phyloP scores from a whole-genome alignment of 2,888 invertebrate genomes.

The Cephonodes hylas region DNA sequence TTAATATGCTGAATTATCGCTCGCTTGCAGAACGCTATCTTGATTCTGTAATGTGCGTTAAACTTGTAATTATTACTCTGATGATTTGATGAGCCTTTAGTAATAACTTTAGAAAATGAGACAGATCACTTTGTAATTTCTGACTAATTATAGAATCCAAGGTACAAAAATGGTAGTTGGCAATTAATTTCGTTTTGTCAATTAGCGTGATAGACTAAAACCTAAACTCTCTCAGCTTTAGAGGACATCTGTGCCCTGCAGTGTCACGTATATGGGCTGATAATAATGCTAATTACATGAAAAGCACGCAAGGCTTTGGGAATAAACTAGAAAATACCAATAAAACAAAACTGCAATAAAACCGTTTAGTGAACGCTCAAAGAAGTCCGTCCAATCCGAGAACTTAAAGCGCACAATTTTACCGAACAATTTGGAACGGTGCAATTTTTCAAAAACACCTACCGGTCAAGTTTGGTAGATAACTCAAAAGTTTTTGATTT shows the following conservation, averaged over 20 bases:
- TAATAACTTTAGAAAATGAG: no score
- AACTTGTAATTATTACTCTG: neutral
- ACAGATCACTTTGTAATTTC: no score
- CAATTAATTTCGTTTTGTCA: no score
- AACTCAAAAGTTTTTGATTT: constrained; percentile 14
- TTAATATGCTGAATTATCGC: neutral
- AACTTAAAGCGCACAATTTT: neutral
- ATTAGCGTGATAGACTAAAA: no score
- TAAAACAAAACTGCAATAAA: neutral
- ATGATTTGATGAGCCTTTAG: no score
- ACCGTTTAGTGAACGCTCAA: neutral
- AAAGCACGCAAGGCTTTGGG: no score
- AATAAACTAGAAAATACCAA: neutral
- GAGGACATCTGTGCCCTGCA: no score
- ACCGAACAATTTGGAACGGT: neutral
- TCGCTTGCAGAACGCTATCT: neutral
- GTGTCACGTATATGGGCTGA: no score
- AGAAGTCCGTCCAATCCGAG: neutral
- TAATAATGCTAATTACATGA: no score
- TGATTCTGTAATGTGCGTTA: neutral
- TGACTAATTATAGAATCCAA: no score
- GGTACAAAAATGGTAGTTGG: no score
- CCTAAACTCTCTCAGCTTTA: no score
- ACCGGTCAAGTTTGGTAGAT: neutral
- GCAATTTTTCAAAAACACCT: constrained; percentile 8